Percentiles rank a stretch among this genome's conserved stretches.
These are phyloP conservation scores for Chrysomallon squamiferum DNA, from an alignment of 1,140 invertebrate genomes.

Conservation along the genomic window DNA sequence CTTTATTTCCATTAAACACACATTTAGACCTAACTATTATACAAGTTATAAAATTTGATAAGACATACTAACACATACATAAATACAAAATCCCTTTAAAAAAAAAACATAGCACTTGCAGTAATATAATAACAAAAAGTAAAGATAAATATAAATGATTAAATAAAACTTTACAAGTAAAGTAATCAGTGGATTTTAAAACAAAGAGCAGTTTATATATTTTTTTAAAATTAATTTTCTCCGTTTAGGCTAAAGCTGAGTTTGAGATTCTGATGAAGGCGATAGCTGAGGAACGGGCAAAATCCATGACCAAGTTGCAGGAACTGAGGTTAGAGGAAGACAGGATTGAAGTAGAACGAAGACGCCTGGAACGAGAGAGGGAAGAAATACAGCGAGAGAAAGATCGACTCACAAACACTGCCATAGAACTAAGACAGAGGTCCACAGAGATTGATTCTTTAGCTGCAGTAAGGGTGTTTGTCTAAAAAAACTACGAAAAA, in stretches of 20 bases:
- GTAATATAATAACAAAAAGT: too few relatives aligned
- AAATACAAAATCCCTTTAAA: too few relatives aligned
- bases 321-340: slow-evolving; percentile 50
- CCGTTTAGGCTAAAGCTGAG: slow-evolving; percentile 53
- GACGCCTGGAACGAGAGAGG: slow-evolving; percentile 42
- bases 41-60: too few relatives aligned
- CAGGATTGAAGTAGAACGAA: slow-evolving; percentile 35
- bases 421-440: slow-evolving; percentile 45
- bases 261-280: slow-evolving; percentile 51
- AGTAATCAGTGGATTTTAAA: too few relatives aligned
- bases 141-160: too few relatives aligned
- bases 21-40: too few relatives aligned
- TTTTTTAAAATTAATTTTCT: too few relatives aligned
- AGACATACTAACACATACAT: too few relatives aligned
- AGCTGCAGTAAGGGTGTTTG: slow-evolving; percentile 34
- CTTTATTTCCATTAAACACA: too few relatives aligned
- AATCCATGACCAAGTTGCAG: slow-evolving; percentile 28
- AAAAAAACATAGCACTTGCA: too few relatives aligned
- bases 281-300: slow-evolving; percentile 48
- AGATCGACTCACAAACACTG: slow-evolving; percentile 46
- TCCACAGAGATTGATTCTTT: slow-evolving; percentile 55
- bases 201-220: too few relatives aligned
- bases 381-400: slow-evolving; percentile 45
- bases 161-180: too few relatives aligned
- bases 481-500: background rate